A percentile compares a stretch with the other conserved stretches of the same genome.
Evolutionary conservation across 2,888 invertebrate genomes (phyloP).

Genomic region (Volucella inflata): DNA sequence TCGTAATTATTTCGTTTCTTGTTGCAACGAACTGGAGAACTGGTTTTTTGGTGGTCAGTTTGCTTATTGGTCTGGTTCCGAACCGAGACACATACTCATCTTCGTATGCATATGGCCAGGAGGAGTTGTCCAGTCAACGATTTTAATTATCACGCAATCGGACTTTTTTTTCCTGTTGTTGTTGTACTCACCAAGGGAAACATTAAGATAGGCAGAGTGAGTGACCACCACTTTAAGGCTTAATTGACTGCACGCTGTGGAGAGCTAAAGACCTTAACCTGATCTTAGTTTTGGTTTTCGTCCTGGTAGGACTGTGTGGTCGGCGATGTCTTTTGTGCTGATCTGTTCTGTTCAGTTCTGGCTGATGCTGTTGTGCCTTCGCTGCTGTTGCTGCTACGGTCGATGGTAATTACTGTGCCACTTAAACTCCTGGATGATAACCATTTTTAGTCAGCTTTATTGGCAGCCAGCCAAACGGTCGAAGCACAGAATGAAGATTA

Average conservation of each 20-base stretch:
- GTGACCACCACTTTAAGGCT: slow-evolving; percentile 71
- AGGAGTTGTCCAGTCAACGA: slow-evolving; percentile 70
- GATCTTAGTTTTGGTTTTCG: neutral
- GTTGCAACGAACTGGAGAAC: slow-evolving; percentile 47
- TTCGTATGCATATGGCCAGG: slow-evolving; percentile 61
- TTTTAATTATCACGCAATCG: slow-evolving; percentile 75
- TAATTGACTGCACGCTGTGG: slow-evolving; percentile 66
- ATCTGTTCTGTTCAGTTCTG: neutral
- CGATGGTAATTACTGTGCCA: slow-evolving; percentile 71
- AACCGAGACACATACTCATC: slow-evolving; percentile 25
- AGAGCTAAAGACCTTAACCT: slow-evolving; percentile 30
- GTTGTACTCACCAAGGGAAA: neutral
- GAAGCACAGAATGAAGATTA: slow-evolving; percentile 16
- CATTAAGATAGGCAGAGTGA: slow-evolving; percentile 40
- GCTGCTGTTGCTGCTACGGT: slow-evolving; percentile 61
- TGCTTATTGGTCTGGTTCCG: slow-evolving; percentile 62
- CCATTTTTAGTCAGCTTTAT: slow-evolving; percentile 66
- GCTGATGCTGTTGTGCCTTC: slow-evolving; percentile 20
- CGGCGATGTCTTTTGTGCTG: slow-evolving; percentile 51
- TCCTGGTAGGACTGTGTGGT: slow-evolving; percentile 20
- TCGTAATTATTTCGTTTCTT: slow-evolving; percentile 72
- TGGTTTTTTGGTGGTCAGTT: slow-evolving; percentile 39
- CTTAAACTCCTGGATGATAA: slow-evolving; percentile 72
- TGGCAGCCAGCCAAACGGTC: slow-evolving; percentile 40
- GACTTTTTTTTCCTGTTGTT: slow-evolving; percentile 28